These are phyloP conservation scores for Cremastinae sp. DNA, from an alignment of 2,888 invertebrate genomes.

Conservation along the genomic window DNA sequence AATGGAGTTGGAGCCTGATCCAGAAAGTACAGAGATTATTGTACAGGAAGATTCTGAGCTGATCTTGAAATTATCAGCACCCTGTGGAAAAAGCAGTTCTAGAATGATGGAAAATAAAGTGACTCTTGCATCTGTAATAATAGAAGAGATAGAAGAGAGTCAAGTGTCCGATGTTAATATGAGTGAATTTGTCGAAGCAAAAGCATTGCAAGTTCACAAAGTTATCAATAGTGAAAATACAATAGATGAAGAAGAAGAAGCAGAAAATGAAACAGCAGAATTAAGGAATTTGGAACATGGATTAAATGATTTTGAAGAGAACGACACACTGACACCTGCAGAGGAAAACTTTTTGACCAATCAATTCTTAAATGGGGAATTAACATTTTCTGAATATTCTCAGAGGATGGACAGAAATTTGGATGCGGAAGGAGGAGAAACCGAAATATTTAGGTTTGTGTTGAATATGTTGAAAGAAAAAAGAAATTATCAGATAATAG, in stretches of 20 bases:
- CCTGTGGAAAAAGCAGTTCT: constrained; percentile 5
- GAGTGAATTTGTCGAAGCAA: constrained; percentile 76
- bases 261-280: constrained; percentile 17
- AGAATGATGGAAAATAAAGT: constrained; percentile 24
- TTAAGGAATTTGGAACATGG: constrained; percentile 37
- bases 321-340: constrained; percentile 65
- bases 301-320: constrained; percentile 67
- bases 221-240: constrained; percentile 62
- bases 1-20: constrained; percentile 33
- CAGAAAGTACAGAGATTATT: not conserved
- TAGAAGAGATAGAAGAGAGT: constrained; percentile 76
- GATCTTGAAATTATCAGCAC: constrained; percentile 29
- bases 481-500: constrained; percentile 5
- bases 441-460: constrained; percentile 54
- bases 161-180: constrained; percentile 72
- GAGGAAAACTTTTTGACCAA: constrained; percentile 82
- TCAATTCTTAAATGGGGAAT: constrained; percentile 87
- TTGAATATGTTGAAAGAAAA: constrained; percentile 4
- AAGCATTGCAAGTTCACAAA: constrained; percentile 72
- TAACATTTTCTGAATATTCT: constrained; percentile 86
- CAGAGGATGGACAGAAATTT: constrained; percentile 82
- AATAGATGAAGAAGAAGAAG: not conserved
- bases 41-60: not conserved
- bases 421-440: constrained; percentile 81
- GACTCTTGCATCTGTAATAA: constrained; percentile 70